Evolutionary conservation across 92 coral and sea anemone species (phyloP), one percentile per base, ranked within the genome.

Genomic region (Montipora capitata): DNA sequence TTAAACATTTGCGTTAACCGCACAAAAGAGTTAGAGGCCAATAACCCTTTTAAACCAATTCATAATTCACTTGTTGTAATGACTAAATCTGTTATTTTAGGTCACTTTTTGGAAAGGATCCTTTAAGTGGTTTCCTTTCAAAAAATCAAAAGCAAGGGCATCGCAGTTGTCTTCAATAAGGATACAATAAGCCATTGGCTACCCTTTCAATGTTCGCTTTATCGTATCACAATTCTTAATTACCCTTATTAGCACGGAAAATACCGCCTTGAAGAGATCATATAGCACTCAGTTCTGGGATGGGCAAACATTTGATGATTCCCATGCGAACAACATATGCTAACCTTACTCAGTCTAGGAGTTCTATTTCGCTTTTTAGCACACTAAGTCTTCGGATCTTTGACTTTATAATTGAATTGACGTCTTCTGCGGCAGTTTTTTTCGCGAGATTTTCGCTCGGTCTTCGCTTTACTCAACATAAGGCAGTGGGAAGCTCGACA

Each of bases 1-100:
- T 74, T 80, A 44, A 71, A 59, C 82, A 85, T 64, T 64, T 72
- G 72, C 48, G 40, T 40, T 68, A 62, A 89, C 95, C 95, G 87
- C 91, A 88, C 72, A 71, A 56, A 66, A 62, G 74, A 41, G 88
- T 76, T 67, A 83, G 83, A 18, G 59, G 74, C 79, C 79, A 83
- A 58, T 72, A 9, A 45, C 87, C 87, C 72, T 40, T 59, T 9
- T 44, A 72, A 72, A 58, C 71, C 79, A 17, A 54, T 82, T 72
- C 87, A 82, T 6, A 58, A 15, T 39, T 71, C 78, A n/a, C 78
- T 82, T 61, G 78, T 52, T 40, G 43, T 27, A 72, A 82, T 13
- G 20, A 40, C 40, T 64, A 67, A 66, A 51, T 80, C 85, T 68
- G 79, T 82, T 82, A 70, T 82, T 40, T 57, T 71, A 18, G 4